phyloP scores from a whole-genome alignment of 2,113 vertebrate species.

The Ophiodon elongatus region DNA sequence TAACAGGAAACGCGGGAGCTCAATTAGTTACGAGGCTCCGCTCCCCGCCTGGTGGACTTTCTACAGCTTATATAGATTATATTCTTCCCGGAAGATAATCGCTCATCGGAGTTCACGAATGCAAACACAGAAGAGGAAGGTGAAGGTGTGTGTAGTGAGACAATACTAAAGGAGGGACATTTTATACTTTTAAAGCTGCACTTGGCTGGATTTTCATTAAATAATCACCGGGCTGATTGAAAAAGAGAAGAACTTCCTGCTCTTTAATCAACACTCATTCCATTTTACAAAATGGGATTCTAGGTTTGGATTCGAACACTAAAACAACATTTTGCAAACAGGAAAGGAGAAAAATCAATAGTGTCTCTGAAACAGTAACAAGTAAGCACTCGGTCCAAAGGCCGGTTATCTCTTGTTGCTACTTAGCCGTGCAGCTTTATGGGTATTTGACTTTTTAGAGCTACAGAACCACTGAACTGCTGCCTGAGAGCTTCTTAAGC shows the following conservation, averaged over 20 bases:
- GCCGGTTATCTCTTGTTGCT: too few relatives aligned
- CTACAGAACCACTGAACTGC: too few relatives aligned
- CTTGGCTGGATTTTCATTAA: neutral
- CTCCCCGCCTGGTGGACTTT: neutral
- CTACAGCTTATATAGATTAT: slow-evolving; percentile 25
- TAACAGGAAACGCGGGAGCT: slow-evolving; percentile 35
- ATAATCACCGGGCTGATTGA: slow-evolving; percentile 18
- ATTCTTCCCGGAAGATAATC: neutral
- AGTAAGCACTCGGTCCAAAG: too few relatives aligned
- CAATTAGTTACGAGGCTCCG: slow-evolving; percentile 49
- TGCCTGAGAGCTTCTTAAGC: neutral
- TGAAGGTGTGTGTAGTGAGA: neutral
- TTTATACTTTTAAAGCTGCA: slow-evolving; percentile 21
- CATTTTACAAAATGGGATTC: neutral
- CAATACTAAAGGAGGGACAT: slow-evolving; percentile 6
- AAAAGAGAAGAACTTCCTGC: too few relatives aligned
- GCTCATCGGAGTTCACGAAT: slow-evolving; percentile 31
- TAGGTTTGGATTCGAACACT: neutral
- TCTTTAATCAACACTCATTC: neutral
- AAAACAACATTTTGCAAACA: neutral
- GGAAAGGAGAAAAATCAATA: too few relatives aligned
- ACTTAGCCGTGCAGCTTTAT: too few relatives aligned
- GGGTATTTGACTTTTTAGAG: too few relatives aligned
- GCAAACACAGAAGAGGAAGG: neutral
- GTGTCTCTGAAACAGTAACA: neutral